A percentile compares a stretch with the other conserved stretches of the same genome.
Conservation (phyloP, 1,140 invertebrate species). For the Ylistrum balloti region DNA sequence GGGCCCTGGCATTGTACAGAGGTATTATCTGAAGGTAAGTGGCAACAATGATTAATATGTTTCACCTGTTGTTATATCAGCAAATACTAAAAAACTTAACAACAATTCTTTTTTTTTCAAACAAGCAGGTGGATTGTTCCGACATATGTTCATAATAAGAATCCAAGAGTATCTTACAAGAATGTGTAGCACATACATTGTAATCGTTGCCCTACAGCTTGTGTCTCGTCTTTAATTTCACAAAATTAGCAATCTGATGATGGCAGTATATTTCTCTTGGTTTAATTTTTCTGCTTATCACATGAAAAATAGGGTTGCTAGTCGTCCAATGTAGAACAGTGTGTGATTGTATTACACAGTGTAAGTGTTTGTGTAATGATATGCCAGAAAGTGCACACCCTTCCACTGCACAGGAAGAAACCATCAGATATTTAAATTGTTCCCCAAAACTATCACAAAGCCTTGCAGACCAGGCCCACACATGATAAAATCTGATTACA, state of each 20-base stretch:
- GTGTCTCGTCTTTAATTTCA: background rate
- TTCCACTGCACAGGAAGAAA: background rate
- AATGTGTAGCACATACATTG: constrained; percentile 8
- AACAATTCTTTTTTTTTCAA: background rate
- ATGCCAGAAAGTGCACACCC: constrained; percentile 23
- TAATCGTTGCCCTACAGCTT: background rate
- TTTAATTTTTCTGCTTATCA: constrained; percentile 36
- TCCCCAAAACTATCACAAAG: background rate
- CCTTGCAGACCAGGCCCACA: constrained; percentile 8
- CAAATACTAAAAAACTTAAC: background rate
- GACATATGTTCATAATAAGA: background rate
- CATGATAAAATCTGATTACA: constrained; percentile 12
- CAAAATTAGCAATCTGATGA: background rate
- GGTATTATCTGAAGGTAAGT: background rate
- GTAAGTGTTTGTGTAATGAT: constrained; percentile 26
- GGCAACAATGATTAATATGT: background rate
- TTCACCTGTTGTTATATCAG: constrained; percentile 33
- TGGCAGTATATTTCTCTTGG: background rate
- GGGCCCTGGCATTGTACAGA: background rate
- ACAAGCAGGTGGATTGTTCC: constrained; percentile 30
- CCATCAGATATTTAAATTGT: constrained; percentile 34
- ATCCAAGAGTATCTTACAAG: constrained; percentile 17
- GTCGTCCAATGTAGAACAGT: background rate
- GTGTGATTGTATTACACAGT: background rate
- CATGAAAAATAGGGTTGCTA: background rate